phyloP scores from a whole-genome alignment of 2,888 invertebrate genomes.

The Ligdia adustata region DNA sequence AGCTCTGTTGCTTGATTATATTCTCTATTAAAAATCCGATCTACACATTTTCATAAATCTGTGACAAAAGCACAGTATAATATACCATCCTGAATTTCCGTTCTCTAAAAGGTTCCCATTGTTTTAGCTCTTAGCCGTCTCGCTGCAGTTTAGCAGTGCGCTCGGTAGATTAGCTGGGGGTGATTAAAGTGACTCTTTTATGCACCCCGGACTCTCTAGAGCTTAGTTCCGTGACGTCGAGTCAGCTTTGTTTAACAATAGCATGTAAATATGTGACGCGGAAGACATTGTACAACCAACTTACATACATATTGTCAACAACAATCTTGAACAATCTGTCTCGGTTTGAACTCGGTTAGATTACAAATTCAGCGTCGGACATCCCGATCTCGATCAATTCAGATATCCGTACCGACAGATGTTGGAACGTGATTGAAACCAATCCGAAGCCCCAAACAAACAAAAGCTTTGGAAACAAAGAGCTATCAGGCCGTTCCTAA shows the following conservation, averaged over 20 bases:
- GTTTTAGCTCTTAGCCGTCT: conserved; percentile 45
- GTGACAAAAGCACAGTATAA: conserved; percentile 49
- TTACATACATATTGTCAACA: too few species aligned
- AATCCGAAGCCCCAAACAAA: conserved; percentile 4
- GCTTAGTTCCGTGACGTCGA: not conserved
- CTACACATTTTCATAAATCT: not conserved
- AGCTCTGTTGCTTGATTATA: too few species aligned
- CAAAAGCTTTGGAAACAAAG: conserved; percentile 8
- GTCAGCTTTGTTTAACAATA: not conserved
- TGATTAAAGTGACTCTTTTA: conserved; percentile 32
- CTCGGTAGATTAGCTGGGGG: conserved; percentile 44
- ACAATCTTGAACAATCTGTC: not conserved
- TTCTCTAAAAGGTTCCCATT: conserved; percentile 50
- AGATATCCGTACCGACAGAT: conserved; percentile 1
- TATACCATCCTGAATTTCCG: conserved; percentile 47
- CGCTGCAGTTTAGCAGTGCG: conserved; percentile 42
- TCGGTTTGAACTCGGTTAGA: not conserved
- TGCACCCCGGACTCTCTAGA: conserved; percentile 7
- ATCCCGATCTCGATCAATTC: not conserved
- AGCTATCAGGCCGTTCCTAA: conserved; percentile 4
- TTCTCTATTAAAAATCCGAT: too few species aligned
- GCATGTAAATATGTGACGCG: not conserved
- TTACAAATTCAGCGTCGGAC: too few species aligned
- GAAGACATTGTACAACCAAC: not conserved
- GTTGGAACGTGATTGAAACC: conserved; percentile 7